Percentiles rank a stretch among this genome's conserved stretches.
Conservation (phyloP, 2,888 invertebrate genomes). For the Caenorhabditis virilis region DNA sequence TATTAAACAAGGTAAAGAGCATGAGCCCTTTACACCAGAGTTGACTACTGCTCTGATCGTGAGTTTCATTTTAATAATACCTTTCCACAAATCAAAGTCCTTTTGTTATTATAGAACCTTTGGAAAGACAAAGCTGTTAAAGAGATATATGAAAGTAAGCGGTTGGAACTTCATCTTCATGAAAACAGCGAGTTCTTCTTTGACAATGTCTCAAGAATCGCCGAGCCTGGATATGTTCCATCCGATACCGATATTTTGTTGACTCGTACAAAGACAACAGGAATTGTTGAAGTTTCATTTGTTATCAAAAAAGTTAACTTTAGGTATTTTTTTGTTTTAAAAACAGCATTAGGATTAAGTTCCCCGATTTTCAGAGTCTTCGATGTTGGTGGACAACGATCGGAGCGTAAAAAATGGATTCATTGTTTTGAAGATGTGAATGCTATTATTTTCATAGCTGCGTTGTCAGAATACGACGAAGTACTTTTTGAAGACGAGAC, state of each 20-base stretch:
- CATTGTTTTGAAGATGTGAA: conserved; percentile 65
- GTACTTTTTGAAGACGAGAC: conserved; percentile 97
- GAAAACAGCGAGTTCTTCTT: conserved; percentile 64
- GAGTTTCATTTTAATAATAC: no score
- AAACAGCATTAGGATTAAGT: no score
- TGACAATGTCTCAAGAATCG: conserved; percentile 57
- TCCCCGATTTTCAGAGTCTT: conserved; percentile 65
- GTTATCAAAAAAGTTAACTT: conserved; percentile 53
- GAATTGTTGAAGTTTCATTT: conserved; percentile 53
- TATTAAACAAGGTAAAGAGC: conserved; percentile 51
- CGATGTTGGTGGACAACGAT: conserved; percentile 65
- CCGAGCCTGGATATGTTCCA: conserved; percentile 52
- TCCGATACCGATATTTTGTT: conserved; percentile 61
- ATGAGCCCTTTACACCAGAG: conserved; percentile 52
- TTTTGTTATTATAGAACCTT: no score
- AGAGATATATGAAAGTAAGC: conserved; percentile 33
- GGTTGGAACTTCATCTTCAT: conserved; percentile 57
- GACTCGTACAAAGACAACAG: conserved; percentile 60
- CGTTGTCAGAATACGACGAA: conserved; percentile 82
- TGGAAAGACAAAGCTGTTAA: conserved; percentile 46
- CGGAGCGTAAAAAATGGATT: conserved; percentile 66
- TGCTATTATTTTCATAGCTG: conserved; percentile 96
- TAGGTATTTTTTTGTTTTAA: conserved; percentile 22
- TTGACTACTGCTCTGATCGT: conserved; percentile 53
- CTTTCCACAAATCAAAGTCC: no score